Evolutionary conservation across 1,140 invertebrate species (phyloP), one percentile per base, ranked within the genome.

Genomic region (Sweltsa coloradensis): DNA sequence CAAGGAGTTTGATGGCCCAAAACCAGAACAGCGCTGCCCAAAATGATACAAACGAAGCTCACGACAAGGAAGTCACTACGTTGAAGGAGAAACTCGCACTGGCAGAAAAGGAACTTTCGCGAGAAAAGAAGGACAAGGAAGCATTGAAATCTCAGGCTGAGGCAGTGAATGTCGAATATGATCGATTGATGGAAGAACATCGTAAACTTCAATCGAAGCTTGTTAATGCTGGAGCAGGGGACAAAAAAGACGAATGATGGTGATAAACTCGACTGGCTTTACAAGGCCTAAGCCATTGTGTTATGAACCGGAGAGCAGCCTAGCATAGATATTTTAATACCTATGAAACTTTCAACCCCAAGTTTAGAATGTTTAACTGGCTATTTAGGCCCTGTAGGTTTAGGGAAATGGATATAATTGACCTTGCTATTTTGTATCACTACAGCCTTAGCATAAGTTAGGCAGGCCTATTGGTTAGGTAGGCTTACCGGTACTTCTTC

Each of bases 141-240:
- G 85, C 89, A 11, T 59, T 96, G 3, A 88, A 90, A 60, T 83
- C 79, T 2, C 92, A 97, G 68, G 82, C 89, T 2, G 81, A 89
- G 56, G 82, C 83, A 53, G 69, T 93, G 0, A 79, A 79, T 46
- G 81, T 77, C 53, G 92, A 96, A 66, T 97, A 96, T 67, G 92
- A 97, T 65, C 74, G 89, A 41, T 68, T 97, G 1, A 70, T 79
- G 41, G 79, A 83, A 46, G 89, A 96, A 59, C 79, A 89, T 62
- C 76, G 77, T 52, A 85, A 86, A 59, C 59, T 92, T 22, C 72
- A 88, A 58, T 82, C 83, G 57, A 76, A 80, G 60, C n/a, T n/a
- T n/a, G 58, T 81, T 23, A 75, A 73, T 19, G 60, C 68, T 13
- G 65, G 61, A 25, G n/a, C n/a, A n/a, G 71, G 67, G 34, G 70